phyloP scores from a whole-genome alignment of 2,888 invertebrate genomes.

The Notocelia uddmanniana region DNA sequence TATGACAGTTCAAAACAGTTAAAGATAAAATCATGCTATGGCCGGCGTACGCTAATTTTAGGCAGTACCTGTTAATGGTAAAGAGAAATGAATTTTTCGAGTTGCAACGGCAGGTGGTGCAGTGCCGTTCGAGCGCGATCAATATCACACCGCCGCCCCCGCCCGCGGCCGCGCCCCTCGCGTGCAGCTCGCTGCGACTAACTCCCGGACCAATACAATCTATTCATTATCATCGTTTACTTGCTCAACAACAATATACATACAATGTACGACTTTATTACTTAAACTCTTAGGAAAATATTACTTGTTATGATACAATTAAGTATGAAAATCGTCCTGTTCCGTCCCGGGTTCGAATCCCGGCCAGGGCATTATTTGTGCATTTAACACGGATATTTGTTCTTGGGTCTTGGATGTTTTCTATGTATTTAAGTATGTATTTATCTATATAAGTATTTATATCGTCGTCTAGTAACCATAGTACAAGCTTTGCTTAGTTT shows the following conservation, averaged over 20 bases:
- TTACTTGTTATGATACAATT: too few relatives aligned
- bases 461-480: too few relatives aligned
- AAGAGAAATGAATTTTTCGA: conserved; percentile 56
- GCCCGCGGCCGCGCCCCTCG: conserved; percentile 48
- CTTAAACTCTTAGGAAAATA: too few relatives aligned
- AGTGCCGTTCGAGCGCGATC: conserved; percentile 63
- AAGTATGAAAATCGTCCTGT: too few relatives aligned
- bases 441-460: too few relatives aligned
- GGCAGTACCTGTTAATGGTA: conserved; percentile 10
- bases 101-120: conserved; percentile 75
- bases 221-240: conserved; percentile 22
- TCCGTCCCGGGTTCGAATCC: too few relatives aligned
- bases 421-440: too few relatives aligned
- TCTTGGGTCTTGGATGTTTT: too few relatives aligned
- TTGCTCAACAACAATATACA: background rate
- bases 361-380: too few relatives aligned
- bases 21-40: background rate
- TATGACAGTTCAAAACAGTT: background rate
- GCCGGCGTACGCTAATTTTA: background rate
- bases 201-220: conserved; percentile 9
- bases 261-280: background rate
- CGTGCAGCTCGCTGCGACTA: conserved; percentile 25
- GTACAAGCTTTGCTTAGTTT: too few relatives aligned
- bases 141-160: conserved; percentile 61
- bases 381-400: too few relatives aligned